Evolutionary conservation across 2,888 invertebrate genomes (phyloP).

Genomic region (Hemithea aestivaria): DNA sequence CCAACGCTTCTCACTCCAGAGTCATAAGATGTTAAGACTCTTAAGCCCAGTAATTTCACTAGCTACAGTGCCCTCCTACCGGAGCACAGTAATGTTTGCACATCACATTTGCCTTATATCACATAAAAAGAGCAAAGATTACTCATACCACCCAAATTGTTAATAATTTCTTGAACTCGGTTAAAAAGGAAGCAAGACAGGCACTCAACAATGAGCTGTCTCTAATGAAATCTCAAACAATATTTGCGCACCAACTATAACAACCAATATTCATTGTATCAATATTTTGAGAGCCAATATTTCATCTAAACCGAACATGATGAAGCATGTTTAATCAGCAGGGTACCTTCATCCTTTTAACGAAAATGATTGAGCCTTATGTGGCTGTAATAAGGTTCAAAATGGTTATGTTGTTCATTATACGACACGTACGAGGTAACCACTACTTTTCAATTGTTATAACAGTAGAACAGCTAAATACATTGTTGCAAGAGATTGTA

Average conservation of each 20-base stretch:
- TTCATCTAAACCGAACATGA: slow-evolving; percentile 19
- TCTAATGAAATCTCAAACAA: slow-evolving; percentile 14
- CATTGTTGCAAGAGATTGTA: too few species aligned
- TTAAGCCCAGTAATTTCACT: too few species aligned
- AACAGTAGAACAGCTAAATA: background rate
- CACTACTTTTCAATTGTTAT: background rate
- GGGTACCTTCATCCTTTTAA: slow-evolving; percentile 2
- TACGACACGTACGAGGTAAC: slow-evolving; percentile 3
- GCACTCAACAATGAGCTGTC: slow-evolving; percentile 3
- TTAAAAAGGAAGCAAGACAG: too few species aligned
- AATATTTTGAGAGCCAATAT: slow-evolving; percentile 21
- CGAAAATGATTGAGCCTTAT: slow-evolving; percentile 3
- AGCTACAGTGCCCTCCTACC: too few species aligned
- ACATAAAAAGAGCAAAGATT: too few species aligned
- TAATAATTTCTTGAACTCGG: too few species aligned
- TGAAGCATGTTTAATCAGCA: slow-evolving; percentile 18
- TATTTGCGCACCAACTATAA: slow-evolving; percentile 12
- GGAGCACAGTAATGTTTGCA: too few species aligned
- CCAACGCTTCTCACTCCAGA: too few species aligned
- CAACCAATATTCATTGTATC: slow-evolving; percentile 15
- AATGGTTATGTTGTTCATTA: slow-evolving; percentile 5
- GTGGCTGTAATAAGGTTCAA: slow-evolving; percentile 9
- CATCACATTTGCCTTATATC: too few species aligned
- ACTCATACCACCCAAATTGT: too few species aligned
- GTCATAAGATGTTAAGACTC: too few species aligned